phyloP scores from a whole-genome alignment of 2,113 vertebrate genomes.

The Anseranas semipalmata region DNA sequence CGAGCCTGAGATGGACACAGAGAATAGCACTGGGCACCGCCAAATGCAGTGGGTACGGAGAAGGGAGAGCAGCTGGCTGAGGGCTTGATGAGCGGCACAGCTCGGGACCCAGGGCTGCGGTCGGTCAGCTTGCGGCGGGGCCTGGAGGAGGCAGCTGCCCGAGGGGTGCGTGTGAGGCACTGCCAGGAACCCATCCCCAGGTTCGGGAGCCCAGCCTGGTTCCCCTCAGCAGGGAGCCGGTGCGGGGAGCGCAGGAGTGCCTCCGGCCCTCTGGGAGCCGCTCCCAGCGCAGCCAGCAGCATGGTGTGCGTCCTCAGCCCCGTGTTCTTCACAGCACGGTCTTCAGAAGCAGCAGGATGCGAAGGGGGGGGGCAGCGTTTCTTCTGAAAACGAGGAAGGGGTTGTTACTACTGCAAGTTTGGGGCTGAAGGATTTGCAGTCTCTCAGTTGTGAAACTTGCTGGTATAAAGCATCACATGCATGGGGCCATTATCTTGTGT shows the following conservation, averaged over 20 bases:
- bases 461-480: slow-evolving; percentile 1
- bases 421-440: not conserved
- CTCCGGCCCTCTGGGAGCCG: fast-evolving
- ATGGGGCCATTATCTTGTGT: not conserved
- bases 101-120: fast-evolving
- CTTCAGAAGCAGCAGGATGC: not conserved
- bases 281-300: fast-evolving
- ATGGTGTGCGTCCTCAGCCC: fast-evolving
- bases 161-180: too few species aligned
- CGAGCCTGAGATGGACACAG: not conserved
- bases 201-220: not conserved
- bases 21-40: not conserved
- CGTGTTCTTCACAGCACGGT: fast-evolving
- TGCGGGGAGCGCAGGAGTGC: not conserved
- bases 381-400: not conserved
- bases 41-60: not conserved
- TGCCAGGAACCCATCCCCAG: too few species aligned
- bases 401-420: not conserved
- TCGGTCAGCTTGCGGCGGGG: not conserved
- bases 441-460: not conserved
- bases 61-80: not conserved
- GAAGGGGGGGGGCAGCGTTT: not conserved
- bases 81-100: not conserved
- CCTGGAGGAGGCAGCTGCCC: not conserved
- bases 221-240: not conserved